Evolutionary conservation across 2,797 vertebrate species (phyloP).

Genomic region (Eleutherodactylus coqui): DNA sequence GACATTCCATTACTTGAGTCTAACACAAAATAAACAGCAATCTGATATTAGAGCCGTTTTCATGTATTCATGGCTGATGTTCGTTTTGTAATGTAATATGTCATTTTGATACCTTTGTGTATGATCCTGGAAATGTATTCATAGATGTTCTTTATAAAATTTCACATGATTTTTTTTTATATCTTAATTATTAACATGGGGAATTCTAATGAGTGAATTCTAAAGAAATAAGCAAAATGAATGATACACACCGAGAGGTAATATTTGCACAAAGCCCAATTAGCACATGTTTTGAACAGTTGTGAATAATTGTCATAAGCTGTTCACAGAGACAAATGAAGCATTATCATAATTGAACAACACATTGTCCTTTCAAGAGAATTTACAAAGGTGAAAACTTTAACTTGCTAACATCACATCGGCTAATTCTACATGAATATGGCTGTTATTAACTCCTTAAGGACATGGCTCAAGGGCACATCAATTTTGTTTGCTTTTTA

Average conservation of each 20-base stretch:
- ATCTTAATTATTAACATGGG: slow-evolving; percentile 74
- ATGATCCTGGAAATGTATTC: slow-evolving; percentile 81
- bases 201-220: slow-evolving; percentile 58
- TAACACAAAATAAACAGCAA: slow-evolving; percentile 12
- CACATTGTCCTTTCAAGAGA: slow-evolving; percentile 50
- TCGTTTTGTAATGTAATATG: slow-evolving; percentile 56
- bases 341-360: slow-evolving; percentile 61
- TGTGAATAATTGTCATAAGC: slow-evolving; percentile 53
- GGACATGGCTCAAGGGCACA: too few relatives aligned
- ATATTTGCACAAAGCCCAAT: slow-evolving; percentile 59
- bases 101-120: slow-evolving; percentile 72
- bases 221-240: slow-evolving; percentile 57
- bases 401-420: slow-evolving; percentile 45
- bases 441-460: too few relatives aligned
- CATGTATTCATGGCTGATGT: not conserved
- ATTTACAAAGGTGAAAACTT: slow-evolving; percentile 59
- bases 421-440: slow-evolving; percentile 22
- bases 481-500: too few relatives aligned
- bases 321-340: slow-evolving; percentile 52
- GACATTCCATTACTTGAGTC: not conserved
- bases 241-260: slow-evolving; percentile 51
- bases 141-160: slow-evolving; percentile 77
- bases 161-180: slow-evolving; percentile 73
- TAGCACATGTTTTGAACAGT: slow-evolving; percentile 59
- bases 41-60: not conserved